Evolutionary conservation across 2,888 invertebrate species (phyloP).

Genomic region (Harmothoe impar): DNA sequence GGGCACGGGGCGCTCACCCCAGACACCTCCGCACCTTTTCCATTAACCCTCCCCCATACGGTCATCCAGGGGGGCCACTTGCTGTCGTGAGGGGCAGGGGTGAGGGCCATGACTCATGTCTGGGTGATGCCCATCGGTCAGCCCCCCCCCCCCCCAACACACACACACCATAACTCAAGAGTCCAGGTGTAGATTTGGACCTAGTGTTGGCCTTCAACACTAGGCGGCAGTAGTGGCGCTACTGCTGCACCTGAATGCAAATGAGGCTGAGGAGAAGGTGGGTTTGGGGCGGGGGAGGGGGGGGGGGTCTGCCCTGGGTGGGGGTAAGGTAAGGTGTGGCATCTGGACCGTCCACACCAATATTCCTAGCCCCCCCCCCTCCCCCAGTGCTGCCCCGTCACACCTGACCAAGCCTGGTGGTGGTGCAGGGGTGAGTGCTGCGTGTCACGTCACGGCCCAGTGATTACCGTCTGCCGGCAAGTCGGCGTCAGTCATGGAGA

Average conservation of each 20-base stretch:
- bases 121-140: not conserved
- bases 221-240: slow-evolving; percentile 43
- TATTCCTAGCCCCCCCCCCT: not conserved
- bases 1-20: too few species aligned
- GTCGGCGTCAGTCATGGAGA: slow-evolving; percentile 44
- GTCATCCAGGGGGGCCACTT: not conserved
- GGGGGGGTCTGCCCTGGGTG: not conserved
- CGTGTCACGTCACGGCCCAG: slow-evolving; percentile 41
- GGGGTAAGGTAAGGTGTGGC: not conserved
- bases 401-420: slow-evolving; percentile 11
- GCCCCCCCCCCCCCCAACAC: not conserved
- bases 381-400: not conserved
- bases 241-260: slow-evolving; percentile 55
- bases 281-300: not conserved
- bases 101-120: not conserved
- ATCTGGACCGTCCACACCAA: not conserved
- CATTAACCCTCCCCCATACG: too few species aligned
- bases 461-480: slow-evolving; percentile 37
- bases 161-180: not conserved
- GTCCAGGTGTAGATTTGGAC: slow-evolving; percentile 6
- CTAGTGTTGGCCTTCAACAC: slow-evolving; percentile 25
- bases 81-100: not conserved
- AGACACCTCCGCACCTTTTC: too few species aligned
- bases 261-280: slow-evolving; percentile 16
- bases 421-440: slow-evolving; percentile 12